Percentiles rank a stretch among this genome's conserved stretches.
Evolutionary conservation across 2,113 vertebrate species (phyloP).

Genomic region (Boleophthalmus pectinirostris): DNA sequence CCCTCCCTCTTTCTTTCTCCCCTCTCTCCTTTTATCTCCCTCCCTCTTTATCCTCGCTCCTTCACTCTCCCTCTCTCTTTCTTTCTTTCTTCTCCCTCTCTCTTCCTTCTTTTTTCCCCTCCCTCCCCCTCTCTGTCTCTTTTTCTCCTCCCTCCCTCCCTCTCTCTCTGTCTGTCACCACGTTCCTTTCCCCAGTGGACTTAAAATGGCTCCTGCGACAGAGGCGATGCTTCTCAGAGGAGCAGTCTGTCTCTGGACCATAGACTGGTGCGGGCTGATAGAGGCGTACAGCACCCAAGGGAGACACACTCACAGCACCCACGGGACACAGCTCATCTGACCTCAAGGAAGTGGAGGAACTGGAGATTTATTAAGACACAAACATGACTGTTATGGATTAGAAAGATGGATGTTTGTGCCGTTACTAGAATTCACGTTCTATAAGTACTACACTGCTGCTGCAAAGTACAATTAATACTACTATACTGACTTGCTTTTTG

Average conservation of each 20-base stretch:
- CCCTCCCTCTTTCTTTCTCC: conserved; percentile 41
- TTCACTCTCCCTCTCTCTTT: too few species aligned
- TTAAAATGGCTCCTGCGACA: conserved; percentile 44
- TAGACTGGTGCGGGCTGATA: conserved; percentile 66
- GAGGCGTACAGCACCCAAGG: conserved; percentile 63
- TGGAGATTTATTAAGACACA: conserved; percentile 11
- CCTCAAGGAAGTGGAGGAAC: conserved; percentile 51
- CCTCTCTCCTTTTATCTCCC: conserved; percentile 50
- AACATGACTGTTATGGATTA: background rate
- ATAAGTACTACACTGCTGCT: too few species aligned
- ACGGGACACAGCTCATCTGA: conserved; percentile 57
- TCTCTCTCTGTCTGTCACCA: conserved; percentile 60
- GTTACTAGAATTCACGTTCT: background rate
- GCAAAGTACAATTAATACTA: too few species aligned
- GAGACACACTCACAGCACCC: conserved; percentile 58
- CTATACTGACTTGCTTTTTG: too few species aligned
- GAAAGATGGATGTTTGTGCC: background rate
- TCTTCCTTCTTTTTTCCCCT: too few species aligned
- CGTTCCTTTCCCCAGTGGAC: conserved; percentile 64
- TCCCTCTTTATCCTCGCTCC: conserved; percentile 8
- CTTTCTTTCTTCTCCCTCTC: too few species aligned
- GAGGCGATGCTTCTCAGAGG: conserved; percentile 55
- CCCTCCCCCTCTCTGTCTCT: background rate
- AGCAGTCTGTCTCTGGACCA: conserved; percentile 52
- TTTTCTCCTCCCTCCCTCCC: conserved; percentile 60